Evolutionary conservation across 2,888 invertebrate species (phyloP), one percentile per base, ranked within the genome.

Genomic region (Drosophila infuscata): DNA sequence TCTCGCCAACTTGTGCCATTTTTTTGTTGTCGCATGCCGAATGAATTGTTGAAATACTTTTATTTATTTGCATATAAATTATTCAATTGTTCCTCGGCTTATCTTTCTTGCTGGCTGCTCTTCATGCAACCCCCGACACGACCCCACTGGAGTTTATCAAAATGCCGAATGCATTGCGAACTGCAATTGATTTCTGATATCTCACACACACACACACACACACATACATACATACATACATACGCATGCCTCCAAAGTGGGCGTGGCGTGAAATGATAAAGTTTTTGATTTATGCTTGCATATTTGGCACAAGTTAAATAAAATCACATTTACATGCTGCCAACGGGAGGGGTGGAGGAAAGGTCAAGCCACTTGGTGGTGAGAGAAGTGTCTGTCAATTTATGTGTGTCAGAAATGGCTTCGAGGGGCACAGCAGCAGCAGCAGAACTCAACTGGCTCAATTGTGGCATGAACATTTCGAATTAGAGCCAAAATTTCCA

Each of bases 41-140:
- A 80, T 70, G 73, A 79, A 83, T 74, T 82, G 78, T 75, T 71
- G 76, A 76, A 78, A 84, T 83, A 82, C 82, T 88, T 84, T 88
- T 88, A 88, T 88, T 88, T 88, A 88, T 88, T 88, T 83, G 88
- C 88, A 86, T 88, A 88, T 88, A 88, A 88, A 88, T 88, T 87
- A 83, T 87, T 86, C 86, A 84, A 88, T 87, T 87, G 88, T 88
- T 88, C 81, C 79, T 73, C 70, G 65, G 66, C 73, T 70, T 75
- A 80, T 87, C 82, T 85, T 76, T 81, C 74, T 74, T 71, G 71
- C 63, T 80, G 70, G 38, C 32, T 57, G 15, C 64, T 63, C 32
- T 30, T 33, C 25, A 57, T 20, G 20, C n/a, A 58, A 36, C n/a
- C 25, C 35, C 46, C 15, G 25, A 41, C 63, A 60, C 38, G 41